A percentile compares a stretch with the other conserved stretches of the same genome.
These are phyloP conservation scores for Sitobion miscanthi DNA, from an alignment of 1,140 invertebrate genomes.

Conservation along the genomic window DNA sequence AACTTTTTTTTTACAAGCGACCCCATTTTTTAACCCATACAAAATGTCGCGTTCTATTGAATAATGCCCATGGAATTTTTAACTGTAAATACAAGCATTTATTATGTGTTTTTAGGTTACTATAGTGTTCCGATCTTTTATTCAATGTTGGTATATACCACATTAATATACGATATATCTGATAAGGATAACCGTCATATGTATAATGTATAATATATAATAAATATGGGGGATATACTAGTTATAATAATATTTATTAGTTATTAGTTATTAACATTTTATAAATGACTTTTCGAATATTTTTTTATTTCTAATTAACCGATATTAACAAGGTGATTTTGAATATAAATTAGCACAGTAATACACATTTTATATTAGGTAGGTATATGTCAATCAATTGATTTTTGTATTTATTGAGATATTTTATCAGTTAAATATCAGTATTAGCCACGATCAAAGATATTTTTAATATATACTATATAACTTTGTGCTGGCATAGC, in stretches of 20 bases:
- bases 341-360: not conserved
- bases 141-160: not conserved
- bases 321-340: not conserved
- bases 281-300: not conserved
- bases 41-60: conserved; percentile 6
- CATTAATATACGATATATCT: no score
- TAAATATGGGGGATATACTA: not conserved
- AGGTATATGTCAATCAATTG: not conserved
- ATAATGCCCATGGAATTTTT: conserved; percentile 18
- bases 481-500: not conserved
- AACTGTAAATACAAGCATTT: not conserved
- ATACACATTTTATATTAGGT: not conserved
- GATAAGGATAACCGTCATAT: not conserved
- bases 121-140: not conserved
- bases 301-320: not conserved
- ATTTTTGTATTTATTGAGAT: not conserved
- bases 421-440: not conserved
- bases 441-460: not conserved
- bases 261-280: not conserved
- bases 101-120: conserved; percentile 1
- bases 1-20: not conserved
- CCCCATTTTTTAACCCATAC: not conserved
- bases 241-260: not conserved
- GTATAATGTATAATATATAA: no score
- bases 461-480: not conserved